Evolutionary conservation across 1,140 invertebrate genomes (phyloP).

Genomic region (Melanaphis sacchari): DNA sequence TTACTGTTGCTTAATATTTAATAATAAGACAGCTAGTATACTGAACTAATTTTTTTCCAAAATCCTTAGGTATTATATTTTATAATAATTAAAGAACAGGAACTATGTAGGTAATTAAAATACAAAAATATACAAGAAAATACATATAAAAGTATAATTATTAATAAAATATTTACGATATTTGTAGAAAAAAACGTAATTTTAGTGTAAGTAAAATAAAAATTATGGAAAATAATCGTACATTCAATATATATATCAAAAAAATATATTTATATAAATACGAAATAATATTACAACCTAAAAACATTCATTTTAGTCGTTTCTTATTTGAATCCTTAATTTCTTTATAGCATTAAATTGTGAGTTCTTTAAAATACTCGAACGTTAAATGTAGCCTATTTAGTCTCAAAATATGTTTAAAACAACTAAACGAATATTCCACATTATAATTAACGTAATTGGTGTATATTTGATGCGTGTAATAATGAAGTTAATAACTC

Average conservation of each 20-base stretch:
- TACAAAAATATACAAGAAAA: background rate
- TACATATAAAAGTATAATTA: background rate
- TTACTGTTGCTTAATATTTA: too few species aligned
- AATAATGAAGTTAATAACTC: background rate
- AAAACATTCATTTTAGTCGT: background rate
- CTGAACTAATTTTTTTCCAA: too few species aligned
- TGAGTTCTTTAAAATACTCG: background rate
- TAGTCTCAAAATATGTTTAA: background rate
- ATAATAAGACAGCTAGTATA: too few species aligned
- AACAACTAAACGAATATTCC: background rate
- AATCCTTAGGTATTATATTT: too few species aligned
- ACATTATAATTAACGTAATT: too few species aligned
- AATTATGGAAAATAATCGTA: background rate
- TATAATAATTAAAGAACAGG: background rate
- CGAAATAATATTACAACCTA: background rate
- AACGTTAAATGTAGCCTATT: background rate
- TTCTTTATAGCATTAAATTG: background rate
- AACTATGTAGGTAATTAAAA: background rate
- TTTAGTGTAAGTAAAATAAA: background rate
- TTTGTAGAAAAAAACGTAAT: background rate
- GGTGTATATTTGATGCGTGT: too few species aligned
- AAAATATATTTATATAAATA: background rate
- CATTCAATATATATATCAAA: constrained; percentile 2
- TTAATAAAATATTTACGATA: background rate
- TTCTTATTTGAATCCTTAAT: background rate